Conservation (phyloP, 1,140 invertebrate genomes). For the Brachionus koreanus region DNA sequence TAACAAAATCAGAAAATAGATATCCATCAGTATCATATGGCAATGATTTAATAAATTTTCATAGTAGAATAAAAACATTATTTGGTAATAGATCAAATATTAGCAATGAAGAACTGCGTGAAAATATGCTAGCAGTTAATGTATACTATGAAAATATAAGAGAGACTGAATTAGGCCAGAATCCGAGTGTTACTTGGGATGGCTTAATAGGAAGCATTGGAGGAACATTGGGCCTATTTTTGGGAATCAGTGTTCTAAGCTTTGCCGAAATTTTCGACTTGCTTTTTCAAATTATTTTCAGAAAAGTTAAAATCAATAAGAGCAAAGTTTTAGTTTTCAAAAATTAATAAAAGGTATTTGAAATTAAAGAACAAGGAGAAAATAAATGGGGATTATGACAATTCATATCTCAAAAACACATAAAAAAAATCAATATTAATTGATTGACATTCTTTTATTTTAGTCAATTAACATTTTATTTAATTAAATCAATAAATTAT, state of each 20-base stretch:
- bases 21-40: neutral
- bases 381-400: no score
- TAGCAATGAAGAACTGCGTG: neutral
- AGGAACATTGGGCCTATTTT: conserved; percentile 34
- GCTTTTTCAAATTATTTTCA: neutral
- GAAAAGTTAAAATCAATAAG: no score
- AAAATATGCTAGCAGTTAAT: neutral
- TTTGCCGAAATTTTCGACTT: conserved; percentile 27
- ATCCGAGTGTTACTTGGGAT: neutral
- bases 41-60: neutral
- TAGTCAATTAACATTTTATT: no score
- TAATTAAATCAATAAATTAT: no score
- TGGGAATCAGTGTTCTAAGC: conserved; percentile 15
- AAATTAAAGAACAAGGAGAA: no score
- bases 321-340: no score
- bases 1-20: neutral
- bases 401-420: no score
- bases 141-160: neutral
- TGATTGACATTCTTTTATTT: no score
- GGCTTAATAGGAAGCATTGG: neutral
- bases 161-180: conserved; percentile 7
- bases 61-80: neutral
- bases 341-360: no score
- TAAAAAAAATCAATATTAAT: no score
- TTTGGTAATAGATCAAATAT: neutral